Percentiles rank a stretch among this genome's conserved stretches.
These are phyloP conservation scores for Psittacara wagleri DNA, from an alignment of 2,113 vertebrate genomes.

Conservation along the genomic window DNA sequence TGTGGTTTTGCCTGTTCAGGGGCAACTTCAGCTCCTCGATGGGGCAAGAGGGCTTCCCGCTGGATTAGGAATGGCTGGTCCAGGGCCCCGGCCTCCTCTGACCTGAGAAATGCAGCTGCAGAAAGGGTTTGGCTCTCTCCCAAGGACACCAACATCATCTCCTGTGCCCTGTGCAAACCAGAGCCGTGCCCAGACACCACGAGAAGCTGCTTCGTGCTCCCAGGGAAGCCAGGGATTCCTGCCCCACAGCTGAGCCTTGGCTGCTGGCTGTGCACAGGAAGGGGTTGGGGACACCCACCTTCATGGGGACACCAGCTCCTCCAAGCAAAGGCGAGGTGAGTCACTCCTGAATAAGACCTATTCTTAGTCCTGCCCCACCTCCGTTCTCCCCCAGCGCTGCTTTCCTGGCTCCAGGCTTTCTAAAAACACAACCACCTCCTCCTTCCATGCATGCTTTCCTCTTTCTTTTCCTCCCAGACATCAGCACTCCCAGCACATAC, in stretches of 20 bases:
- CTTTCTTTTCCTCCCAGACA: background rate
- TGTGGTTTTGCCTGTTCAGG: background rate
- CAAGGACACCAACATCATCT: background rate
- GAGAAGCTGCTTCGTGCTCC: fast-evolving
- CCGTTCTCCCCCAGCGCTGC: background rate
- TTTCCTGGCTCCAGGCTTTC: background rate
- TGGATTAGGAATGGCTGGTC: background rate
- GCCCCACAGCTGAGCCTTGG: background rate
- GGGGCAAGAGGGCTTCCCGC: background rate
- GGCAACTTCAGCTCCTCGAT: background rate
- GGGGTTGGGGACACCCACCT: background rate
- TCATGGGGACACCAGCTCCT: background rate
- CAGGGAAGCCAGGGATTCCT: background rate
- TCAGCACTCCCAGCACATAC: background rate
- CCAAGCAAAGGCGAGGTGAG: background rate
- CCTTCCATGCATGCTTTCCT: fast-evolving
- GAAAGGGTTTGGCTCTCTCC: background rate
- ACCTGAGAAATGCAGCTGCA: background rate
- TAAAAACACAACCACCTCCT: background rate
- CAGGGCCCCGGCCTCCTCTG: background rate
- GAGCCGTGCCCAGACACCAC: fast-evolving
- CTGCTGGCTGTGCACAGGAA: background rate
- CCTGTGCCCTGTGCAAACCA: background rate
- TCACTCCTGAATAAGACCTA: background rate
- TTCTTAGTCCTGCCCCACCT: slow-evolving; percentile 9